A percentile compares a stretch with the other conserved stretches of the same genome.
These are phyloP conservation scores for Stichopus horrens DNA, from an alignment of 53 echinoderm and acorn worm genomes.

Conservation along the genomic window DNA sequence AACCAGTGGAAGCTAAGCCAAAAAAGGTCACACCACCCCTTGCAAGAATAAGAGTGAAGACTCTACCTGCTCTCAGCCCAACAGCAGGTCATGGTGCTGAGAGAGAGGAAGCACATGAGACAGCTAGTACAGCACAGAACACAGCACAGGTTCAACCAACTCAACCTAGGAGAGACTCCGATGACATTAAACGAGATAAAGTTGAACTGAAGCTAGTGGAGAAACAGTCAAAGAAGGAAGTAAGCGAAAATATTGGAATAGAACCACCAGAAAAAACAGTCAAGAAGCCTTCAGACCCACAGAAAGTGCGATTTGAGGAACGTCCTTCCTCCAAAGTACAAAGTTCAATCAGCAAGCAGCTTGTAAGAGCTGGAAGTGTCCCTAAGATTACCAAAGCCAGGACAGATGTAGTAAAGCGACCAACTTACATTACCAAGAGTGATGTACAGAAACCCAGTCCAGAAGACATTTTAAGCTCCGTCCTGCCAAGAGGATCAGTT, in stretches of 20 bases:
- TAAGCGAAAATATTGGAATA: conserved; percentile 1
- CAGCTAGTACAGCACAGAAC: conserved; percentile 13
- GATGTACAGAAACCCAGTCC: conserved; percentile 39
- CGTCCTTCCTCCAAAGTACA: neutral
- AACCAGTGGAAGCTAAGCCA: conserved; percentile 63
- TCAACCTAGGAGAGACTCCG: conserved; percentile 19
- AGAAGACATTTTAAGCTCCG: conserved; percentile 28
- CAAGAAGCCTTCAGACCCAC: neutral
- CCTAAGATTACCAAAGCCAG: conserved; percentile 2
- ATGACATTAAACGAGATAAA: conserved; percentile 43
- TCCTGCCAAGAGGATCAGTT: conserved; percentile 47
- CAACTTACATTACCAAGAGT: conserved; percentile 1
- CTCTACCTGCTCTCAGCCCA: conserved; percentile 62
- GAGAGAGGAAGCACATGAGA: conserved; percentile 15
- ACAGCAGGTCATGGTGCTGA: neutral
- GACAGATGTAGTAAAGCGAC: neutral
- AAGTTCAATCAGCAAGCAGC: neutral
- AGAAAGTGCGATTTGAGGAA: conserved; percentile 1
- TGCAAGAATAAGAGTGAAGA: conserved; percentile 73
- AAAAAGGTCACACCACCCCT: conserved; percentile 63
- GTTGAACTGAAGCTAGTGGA: conserved; percentile 41
- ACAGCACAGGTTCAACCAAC: neutral
- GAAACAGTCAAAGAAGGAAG: conserved; percentile 35
- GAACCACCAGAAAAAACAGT: conserved; percentile 42
- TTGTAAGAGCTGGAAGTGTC: neutral